A percentile compares a stretch with the other conserved stretches of the same genome.
Evolutionary conservation across 2,888 invertebrate genomes (phyloP).

Genomic region (Ornithoptera priamus): DNA sequence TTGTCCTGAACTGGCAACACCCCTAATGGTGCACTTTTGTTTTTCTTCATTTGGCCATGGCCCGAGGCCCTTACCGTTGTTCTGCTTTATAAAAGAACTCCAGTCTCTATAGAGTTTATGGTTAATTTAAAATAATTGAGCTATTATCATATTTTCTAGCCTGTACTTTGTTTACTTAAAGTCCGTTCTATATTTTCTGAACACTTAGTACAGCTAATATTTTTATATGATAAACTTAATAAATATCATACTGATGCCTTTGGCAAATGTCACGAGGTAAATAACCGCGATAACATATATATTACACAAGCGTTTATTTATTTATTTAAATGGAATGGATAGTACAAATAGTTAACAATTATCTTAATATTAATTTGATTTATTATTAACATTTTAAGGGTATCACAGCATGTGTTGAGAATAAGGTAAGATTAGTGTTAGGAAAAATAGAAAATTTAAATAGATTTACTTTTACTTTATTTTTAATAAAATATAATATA

Average conservation of each 20-base stretch:
- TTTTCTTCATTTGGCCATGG: slow-evolving; percentile 61
- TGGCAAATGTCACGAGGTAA: slow-evolving; percentile 11
- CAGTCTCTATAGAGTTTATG: slow-evolving; percentile 36
- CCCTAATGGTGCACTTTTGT: slow-evolving; percentile 64
- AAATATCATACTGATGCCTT: slow-evolving; percentile 2
- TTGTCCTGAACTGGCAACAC: slow-evolving; percentile 52
- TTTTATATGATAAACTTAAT: slow-evolving; percentile 4
- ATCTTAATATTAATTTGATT: no score
- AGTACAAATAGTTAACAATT: no score
- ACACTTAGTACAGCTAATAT: not conserved
- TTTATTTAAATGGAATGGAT: no score
- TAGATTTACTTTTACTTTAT: no score
- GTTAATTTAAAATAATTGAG: slow-evolving; percentile 38
- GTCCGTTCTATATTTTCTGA: not conserved
- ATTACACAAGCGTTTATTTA: no score
- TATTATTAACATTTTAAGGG: no score
- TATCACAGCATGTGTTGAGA: no score
- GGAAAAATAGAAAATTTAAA: no score
- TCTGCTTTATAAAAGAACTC: slow-evolving; percentile 53
- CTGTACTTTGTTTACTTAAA: slow-evolving; percentile 1
- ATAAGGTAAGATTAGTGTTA: no score
- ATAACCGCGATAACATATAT: not conserved
- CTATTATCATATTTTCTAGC: slow-evolving; percentile 25
- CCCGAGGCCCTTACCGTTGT: slow-evolving; percentile 44
- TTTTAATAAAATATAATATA: no score